Base-by-base conservation (phyloP, 2,113 vertebrate genomes). In the Sebastes fasciatus region DNA sequence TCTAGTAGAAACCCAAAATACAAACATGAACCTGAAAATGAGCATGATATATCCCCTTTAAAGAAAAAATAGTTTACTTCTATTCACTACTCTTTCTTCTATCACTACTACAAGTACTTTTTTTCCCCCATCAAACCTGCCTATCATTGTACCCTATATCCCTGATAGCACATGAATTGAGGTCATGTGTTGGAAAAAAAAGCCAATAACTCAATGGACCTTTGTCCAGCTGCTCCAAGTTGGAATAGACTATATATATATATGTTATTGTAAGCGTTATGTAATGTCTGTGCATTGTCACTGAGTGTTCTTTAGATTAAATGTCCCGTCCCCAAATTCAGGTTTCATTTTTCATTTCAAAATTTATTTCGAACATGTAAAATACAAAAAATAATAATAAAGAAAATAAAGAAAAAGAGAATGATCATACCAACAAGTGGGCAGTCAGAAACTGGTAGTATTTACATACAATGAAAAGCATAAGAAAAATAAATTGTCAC, bases 171-270 rank as follows among this genome's bases (percentile, higher is more conserved):
- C n/a, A 58, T 63, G 46, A 67, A 67, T 61, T 26, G 19, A 74
- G 82, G 85, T 66, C 79, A 85, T 80, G 12, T 77, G 77, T n/a
- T 43, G 51, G 49, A 82, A 46, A 82, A 46, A 68, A 82, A 46
- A 68, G 21, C 48, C 83, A 64, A 80, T 88, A 74, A 84, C 78
- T 88, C 88, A 86, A 82, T 89, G 51, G 61, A 75, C 62, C 75
- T 88, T 84, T 84, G 83, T 74, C 16, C 75, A 67, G 52, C 34
- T 77, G 61, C 40, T 62, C 52, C 75, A 67, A 23, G 19, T 49
- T 58, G 51, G 43, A 70, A 12, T 48, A 54, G 26, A 8, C 17
- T 19, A 16, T n/a, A 26, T 26, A 26, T 26, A 26, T 26, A 26
- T 26, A 19, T 58, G 21, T 77, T 9, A 42, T 19, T 46, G 8